These are phyloP conservation scores for Ianthella basta DNA, from an alignment of 37 sponge, comb jelly and placozoan species.

Conservation along the genomic window DNA sequence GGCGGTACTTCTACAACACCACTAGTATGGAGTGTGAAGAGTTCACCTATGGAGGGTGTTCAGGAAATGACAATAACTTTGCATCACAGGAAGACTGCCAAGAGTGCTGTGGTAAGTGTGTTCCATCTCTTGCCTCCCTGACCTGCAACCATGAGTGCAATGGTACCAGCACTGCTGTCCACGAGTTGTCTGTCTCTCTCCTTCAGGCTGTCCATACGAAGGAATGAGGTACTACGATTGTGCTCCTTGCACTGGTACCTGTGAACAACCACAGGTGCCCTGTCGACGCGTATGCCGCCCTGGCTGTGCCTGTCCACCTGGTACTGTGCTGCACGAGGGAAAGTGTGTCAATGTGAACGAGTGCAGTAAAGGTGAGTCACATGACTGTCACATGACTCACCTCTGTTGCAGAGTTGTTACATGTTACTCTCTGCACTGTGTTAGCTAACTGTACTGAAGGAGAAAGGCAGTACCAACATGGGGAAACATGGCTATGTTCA, in stretches of 20 bases:
- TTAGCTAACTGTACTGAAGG: too few species aligned
- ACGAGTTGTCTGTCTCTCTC: too few species aligned
- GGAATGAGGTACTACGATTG: constrained; percentile 25
- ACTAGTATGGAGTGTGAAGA: constrained; percentile 21
- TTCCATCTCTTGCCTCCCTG: too few species aligned
- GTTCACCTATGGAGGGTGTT: constrained; percentile 51
- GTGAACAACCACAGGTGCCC: constrained; percentile 29
- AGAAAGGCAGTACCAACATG: too few species aligned
- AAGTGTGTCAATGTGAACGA: neutral
- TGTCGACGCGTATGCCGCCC: constrained; percentile 33
- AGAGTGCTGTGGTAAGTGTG: neutral
- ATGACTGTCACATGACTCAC: too few species aligned
- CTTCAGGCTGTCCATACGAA: neutral
- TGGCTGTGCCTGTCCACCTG: constrained; percentile 50
- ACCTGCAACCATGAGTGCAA: too few species aligned
- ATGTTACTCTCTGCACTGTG: too few species aligned
- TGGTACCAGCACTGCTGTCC: too few species aligned
- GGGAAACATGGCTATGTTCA: too few species aligned
- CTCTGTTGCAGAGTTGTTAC: too few species aligned
- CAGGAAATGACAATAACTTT: constrained; percentile 39
- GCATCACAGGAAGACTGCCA: neutral
- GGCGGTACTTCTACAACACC: constrained; percentile 25
- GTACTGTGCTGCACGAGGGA: constrained; percentile 27
- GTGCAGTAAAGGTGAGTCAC: neutral
- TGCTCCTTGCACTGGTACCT: constrained; percentile 42